These are phyloP conservation scores for Agapornis canus DNA, from an alignment of 2,797 vertebrate species.

Conservation along the genomic window DNA sequence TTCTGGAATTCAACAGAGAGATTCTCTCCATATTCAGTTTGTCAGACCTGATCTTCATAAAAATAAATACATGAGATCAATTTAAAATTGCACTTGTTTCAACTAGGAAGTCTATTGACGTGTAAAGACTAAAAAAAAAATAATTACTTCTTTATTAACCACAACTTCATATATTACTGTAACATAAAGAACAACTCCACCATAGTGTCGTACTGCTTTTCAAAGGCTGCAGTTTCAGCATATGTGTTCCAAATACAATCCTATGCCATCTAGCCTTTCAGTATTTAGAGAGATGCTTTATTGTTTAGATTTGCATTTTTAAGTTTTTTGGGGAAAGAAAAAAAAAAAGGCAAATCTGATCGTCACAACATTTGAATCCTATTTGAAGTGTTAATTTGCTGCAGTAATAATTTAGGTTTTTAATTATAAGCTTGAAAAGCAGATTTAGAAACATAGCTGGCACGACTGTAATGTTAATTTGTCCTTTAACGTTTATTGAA, in stretches of 20 bases:
- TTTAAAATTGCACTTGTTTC: neutral
- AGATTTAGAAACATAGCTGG: constrained; percentile 73
- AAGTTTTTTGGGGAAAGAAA: neutral
- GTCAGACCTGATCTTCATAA: neutral
- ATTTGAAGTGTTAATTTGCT: constrained; percentile 72
- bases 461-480: constrained; percentile 77
- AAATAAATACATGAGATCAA: neutral
- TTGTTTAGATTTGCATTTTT: constrained; percentile 32
- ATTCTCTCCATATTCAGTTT: neutral
- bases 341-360: constrained; percentile 5
- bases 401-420: constrained; percentile 74
- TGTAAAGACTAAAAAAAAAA: neutral
- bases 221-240: neutral
- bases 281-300: neutral
- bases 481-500: constrained; percentile 81
- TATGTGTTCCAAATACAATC: neutral
- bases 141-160: neutral
- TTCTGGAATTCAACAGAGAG: neutral
- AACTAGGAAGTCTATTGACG: neutral
- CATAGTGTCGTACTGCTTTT: neutral
- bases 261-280: neutral
- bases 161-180: neutral
- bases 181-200: neutral
- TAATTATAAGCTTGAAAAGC: constrained; percentile 76
- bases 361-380: constrained; percentile 44